These are phyloP conservation scores for Catonia carolina DNA, from an alignment of 2,888 invertebrate species.

Conservation along the genomic window DNA sequence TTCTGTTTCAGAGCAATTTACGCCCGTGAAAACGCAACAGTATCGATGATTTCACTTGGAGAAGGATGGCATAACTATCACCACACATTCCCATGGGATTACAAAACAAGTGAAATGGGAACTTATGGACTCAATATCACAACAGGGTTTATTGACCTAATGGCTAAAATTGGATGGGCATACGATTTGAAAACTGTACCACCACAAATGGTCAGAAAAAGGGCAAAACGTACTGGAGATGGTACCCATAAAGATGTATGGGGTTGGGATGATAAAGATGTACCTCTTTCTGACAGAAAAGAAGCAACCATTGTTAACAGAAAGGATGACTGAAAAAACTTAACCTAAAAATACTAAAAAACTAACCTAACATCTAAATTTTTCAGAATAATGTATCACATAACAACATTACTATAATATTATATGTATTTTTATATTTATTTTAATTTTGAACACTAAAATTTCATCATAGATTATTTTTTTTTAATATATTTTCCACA, in stretches of 20 bases:
- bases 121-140: slow-evolving; percentile 66
- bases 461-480: no score
- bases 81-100: slow-evolving; percentile 59
- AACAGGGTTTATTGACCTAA: slow-evolving; percentile 70
- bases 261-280: slow-evolving; percentile 36
- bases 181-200: slow-evolving; percentile 80
- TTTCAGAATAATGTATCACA: no score
- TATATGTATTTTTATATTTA: no score
- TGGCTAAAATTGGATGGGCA: slow-evolving; percentile 77
- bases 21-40: slow-evolving; percentile 33
- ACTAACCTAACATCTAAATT: no score
- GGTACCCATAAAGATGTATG: slow-evolving; percentile 29
- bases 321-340: no score
- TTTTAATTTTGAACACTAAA: no score
- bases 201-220: slow-evolving; percentile 56
- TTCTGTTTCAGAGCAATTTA: slow-evolving; percentile 30
- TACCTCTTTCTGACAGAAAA: slow-evolving; percentile 30
- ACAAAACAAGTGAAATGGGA: slow-evolving; percentile 63
- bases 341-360: no score
- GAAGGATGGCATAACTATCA: slow-evolving; percentile 41
- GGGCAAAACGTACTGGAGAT: slow-evolving; percentile 62
- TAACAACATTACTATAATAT: no score
- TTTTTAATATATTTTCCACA: no score
- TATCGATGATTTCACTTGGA: slow-evolving; percentile 31
- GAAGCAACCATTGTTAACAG: slow-evolving; percentile 27